phyloP scores from a whole-genome alignment of 2,888 invertebrate species.

The Cephus spinipes region DNA sequence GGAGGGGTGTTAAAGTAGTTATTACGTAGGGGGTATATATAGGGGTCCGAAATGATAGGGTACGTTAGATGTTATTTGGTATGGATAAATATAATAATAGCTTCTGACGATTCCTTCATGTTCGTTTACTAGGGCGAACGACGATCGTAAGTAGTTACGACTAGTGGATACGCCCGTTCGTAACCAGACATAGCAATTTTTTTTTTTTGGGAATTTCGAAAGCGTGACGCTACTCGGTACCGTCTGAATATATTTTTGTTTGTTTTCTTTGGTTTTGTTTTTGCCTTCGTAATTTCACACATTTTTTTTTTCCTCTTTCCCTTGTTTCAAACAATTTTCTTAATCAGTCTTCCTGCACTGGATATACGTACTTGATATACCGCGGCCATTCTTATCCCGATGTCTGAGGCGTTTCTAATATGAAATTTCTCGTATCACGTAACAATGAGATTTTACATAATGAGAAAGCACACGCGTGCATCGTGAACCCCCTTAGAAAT shows the following conservation, averaged over 20 bases:
- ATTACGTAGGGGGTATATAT: not conserved
- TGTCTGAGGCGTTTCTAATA: constrained; percentile 9
- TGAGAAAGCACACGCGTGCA: constrained; percentile 4
- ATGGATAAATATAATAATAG: not conserved
- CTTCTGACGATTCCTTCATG: not conserved
- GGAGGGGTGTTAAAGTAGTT: not conserved
- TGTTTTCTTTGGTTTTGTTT: not conserved
- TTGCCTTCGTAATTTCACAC: not conserved
- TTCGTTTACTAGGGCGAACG: not conserved
- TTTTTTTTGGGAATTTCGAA: not conserved
- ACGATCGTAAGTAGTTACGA: not conserved
- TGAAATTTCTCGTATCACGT: constrained; percentile 15
- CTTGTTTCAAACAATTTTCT: not conserved
- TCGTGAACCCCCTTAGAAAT: not conserved
- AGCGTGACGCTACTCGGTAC: not conserved
- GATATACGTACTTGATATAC: not conserved
- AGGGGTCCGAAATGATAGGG: not conserved
- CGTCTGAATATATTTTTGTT: not conserved
- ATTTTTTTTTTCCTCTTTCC: not conserved
- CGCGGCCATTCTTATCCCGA: not conserved
- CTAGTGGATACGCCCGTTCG: not conserved
- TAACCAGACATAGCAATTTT: not conserved
- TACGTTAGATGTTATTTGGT: not conserved
- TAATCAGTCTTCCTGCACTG: not conserved
- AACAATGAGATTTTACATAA: constrained; percentile 17